Percentiles rank a stretch among this genome's conserved stretches.
These are phyloP conservation scores for Takifugu bimaculatus DNA, from an alignment of 2,113 vertebrate species.

Conservation along the genomic window DNA sequence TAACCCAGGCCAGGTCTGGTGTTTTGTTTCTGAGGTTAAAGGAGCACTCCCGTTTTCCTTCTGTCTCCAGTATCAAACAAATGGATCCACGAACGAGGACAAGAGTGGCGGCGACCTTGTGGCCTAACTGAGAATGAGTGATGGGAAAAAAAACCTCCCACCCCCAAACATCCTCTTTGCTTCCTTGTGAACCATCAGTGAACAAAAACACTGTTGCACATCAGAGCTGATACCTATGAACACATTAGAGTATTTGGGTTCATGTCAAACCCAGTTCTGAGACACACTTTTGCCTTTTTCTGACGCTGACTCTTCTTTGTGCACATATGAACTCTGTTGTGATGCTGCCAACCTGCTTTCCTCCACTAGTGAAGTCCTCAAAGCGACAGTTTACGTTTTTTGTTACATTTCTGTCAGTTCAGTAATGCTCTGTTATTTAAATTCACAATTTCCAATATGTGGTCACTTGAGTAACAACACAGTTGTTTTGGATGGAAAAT, in stretches of 20 bases:
- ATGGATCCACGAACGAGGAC: slow-evolving; percentile 97
- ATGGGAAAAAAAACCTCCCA: slow-evolving; percentile 41
- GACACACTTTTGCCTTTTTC: neutral
- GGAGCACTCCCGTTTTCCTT: neutral
- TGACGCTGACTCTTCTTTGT: neutral
- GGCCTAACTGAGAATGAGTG: slow-evolving; percentile 83
- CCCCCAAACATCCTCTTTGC: neutral
- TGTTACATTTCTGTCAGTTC: too few species aligned
- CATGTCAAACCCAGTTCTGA: neutral
- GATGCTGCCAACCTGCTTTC: too few species aligned
- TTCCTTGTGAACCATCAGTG: slow-evolving; percentile 34
- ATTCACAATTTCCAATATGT: too few species aligned
- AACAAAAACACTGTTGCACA: slow-evolving; percentile 36
- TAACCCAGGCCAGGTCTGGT: too few species aligned
- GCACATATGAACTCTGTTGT: neutral
- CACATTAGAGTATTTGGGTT: neutral
- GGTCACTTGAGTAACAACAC: too few species aligned
- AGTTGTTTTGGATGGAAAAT: too few species aligned
- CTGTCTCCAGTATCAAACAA: slow-evolving; percentile 90
- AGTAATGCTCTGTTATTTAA: too few species aligned
- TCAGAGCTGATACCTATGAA: slow-evolving; percentile 29
- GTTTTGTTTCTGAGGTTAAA: neutral
- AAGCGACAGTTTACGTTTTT: too few species aligned
- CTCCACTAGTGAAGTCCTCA: too few species aligned
- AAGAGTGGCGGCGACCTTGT: slow-evolving; percentile 94